A percentile compares a stretch with the other conserved stretches of the same genome.
Evolutionary conservation across 2,113 vertebrate species (phyloP).

Genomic region (Phalacrocorax brasilianus): DNA sequence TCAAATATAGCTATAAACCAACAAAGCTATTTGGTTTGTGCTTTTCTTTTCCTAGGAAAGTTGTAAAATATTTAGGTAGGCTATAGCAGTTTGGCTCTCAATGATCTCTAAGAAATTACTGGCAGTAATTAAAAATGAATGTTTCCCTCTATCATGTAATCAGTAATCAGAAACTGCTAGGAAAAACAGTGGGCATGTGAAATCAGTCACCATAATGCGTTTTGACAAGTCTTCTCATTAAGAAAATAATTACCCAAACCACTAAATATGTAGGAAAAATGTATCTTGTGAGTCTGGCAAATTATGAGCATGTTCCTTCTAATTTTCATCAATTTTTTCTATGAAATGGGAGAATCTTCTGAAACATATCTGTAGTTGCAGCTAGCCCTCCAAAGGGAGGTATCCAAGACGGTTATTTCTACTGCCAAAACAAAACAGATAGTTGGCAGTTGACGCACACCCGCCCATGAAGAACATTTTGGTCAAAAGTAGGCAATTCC

Average conservation of each 20-base stretch:
- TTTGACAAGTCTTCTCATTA: conserved; percentile 50
- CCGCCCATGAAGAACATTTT: background rate
- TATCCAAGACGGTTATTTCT: conserved; percentile 41
- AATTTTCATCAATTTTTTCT: conserved; percentile 18
- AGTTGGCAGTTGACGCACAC: background rate
- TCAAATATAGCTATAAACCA: background rate
- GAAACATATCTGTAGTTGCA: conserved; percentile 39
- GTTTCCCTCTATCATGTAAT: background rate
- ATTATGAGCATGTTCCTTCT: conserved; percentile 37
- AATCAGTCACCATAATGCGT: conserved; percentile 13
- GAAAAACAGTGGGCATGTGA: conserved; percentile 12
- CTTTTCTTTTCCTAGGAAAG: background rate
- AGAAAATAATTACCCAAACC: conserved; percentile 60
- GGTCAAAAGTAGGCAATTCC: conserved; percentile 38
- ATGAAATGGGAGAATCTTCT: conserved; percentile 45
- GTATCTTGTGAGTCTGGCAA: conserved; percentile 35
- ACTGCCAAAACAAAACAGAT: conserved; percentile 35
- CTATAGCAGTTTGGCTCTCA: background rate
- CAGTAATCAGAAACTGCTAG: conserved; percentile 11
- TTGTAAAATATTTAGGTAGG: background rate
- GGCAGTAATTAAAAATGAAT: conserved; percentile 21
- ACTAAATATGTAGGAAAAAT: conserved; percentile 48
- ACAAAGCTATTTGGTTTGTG: background rate
- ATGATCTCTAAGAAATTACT: background rate
- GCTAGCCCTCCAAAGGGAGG: conserved; percentile 42